Percentiles rank a stretch among this genome's conserved stretches.
Evolutionary conservation across 2,113 vertebrate species (phyloP).

Genomic region (Passer domesticus): DNA sequence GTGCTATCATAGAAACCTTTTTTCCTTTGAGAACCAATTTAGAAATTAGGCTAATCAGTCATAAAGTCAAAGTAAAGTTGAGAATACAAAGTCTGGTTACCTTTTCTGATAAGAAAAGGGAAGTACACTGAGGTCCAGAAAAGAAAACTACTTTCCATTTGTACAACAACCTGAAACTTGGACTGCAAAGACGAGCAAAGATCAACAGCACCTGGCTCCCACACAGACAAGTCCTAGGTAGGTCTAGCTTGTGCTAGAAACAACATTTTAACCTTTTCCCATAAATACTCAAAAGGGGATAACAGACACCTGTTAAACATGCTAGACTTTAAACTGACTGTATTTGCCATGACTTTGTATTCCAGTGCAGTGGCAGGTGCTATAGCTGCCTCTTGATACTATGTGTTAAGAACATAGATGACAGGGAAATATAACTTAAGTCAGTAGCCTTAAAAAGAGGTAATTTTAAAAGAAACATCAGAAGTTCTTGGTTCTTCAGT

Average conservation of each 20-base stretch:
- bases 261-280: neutral
- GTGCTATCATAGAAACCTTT: neutral
- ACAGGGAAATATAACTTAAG: neutral
- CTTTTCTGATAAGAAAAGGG: conserved; percentile 3
- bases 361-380: neutral
- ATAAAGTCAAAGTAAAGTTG: neutral
- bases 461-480: neutral
- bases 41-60: neutral
- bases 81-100: conserved; percentile 8
- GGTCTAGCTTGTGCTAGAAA: neutral
- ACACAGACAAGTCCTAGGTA: neutral
- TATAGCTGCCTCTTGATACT: neutral
- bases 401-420: neutral
- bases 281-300: neutral
- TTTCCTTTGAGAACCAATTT: neutral
- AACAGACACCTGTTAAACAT: neutral
- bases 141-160: neutral
- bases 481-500: neutral
- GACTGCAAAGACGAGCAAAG: neutral
- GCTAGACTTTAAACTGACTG: neutral
- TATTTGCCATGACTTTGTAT: neutral
- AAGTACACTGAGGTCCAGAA: neutral
- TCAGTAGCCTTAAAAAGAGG: neutral
- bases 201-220: neutral
- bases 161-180: neutral